phyloP scores from a whole-genome alignment of 2,113 vertebrate species.

The Otolemur garnettii region DNA sequence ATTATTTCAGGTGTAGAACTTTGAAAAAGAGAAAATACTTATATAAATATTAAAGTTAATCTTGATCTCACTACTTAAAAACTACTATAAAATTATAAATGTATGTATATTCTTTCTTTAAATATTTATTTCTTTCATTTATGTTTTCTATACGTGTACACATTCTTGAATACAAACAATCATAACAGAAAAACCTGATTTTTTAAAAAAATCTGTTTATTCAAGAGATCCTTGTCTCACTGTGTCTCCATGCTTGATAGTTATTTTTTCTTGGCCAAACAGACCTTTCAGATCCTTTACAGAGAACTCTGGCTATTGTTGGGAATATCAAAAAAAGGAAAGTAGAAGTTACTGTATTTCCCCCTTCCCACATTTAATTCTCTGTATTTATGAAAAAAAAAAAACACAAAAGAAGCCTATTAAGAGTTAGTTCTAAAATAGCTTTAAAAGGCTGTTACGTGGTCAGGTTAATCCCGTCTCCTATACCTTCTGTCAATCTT shows the following conservation, averaged over 20 bases:
- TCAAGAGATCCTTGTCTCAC: not conserved
- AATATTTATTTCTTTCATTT: not conserved
- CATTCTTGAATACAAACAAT: not conserved
- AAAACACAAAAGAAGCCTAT: not conserved
- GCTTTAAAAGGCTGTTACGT: not conserved
- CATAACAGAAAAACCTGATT: not conserved
- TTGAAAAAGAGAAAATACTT: not conserved
- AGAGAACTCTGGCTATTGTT: conserved; percentile 2
- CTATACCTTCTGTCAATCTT: not conserved
- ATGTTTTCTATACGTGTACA: not conserved
- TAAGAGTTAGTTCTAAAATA: not conserved
- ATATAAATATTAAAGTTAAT: conserved; percentile 8
- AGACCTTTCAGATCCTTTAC: not conserved
- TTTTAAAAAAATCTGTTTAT: not conserved
- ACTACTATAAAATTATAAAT: not conserved
- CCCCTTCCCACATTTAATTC: not conserved
- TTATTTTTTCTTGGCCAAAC: conserved; percentile 21
- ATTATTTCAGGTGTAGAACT: conserved; percentile 25
- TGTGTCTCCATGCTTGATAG: not conserved
- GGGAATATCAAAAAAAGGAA: not conserved
- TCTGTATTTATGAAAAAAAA: not conserved
- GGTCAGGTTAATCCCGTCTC: not conserved
- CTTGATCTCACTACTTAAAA: not conserved
- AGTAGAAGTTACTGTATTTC: not conserved
- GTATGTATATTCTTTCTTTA: not conserved